Conservation (phyloP, 53 echinoderm and acorn worm genomes). For the Patiria pectinifera region DNA sequence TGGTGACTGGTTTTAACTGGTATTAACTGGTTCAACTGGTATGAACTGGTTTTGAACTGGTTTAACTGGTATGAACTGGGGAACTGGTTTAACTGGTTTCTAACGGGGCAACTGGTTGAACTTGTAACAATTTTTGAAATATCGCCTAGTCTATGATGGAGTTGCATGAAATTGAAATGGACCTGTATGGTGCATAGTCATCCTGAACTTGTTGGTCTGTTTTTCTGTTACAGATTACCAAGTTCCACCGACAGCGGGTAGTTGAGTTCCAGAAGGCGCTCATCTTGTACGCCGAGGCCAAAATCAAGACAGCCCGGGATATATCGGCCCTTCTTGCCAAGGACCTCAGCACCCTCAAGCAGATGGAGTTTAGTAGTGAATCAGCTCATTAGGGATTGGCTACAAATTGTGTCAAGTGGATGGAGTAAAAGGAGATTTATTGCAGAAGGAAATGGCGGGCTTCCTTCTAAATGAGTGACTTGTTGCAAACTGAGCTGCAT, state of each 20-base stretch:
- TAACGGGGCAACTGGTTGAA: no score
- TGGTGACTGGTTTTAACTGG: no score
- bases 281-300: conserved; percentile 94
- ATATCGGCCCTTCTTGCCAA: conserved; percentile 89
- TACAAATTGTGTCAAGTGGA: neutral
- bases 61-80: no score
- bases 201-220: neutral
- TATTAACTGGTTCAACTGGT: no score
- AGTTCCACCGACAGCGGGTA: conserved; percentile 85
- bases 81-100: no score
- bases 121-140: no score
- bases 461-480: neutral
- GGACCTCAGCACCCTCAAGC: conserved; percentile 87
- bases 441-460: neutral
- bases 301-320: conserved; percentile 95
- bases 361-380: conserved; percentile 63
- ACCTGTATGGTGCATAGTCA: neutral
- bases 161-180: neutral
- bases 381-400: neutral
- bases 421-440: neutral
- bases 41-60: no score
- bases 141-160: no score
- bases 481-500: neutral
- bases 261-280: conserved; percentile 93
- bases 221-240: conserved; percentile 65